Evolutionary conservation across 2,888 invertebrate species (phyloP).

Genomic region (Palloptera scutellata): DNA sequence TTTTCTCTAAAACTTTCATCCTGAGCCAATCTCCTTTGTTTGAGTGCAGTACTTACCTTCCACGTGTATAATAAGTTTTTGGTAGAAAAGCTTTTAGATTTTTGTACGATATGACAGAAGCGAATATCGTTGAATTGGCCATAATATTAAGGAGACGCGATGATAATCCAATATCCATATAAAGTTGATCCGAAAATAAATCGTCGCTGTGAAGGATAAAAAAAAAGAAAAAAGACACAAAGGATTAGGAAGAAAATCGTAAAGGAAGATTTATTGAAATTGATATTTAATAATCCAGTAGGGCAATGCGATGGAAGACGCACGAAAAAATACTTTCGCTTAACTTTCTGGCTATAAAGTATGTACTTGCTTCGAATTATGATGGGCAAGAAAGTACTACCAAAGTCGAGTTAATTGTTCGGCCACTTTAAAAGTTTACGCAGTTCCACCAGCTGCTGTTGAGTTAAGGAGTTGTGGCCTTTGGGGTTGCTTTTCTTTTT

Average conservation of each 20-base stretch:
- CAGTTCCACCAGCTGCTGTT: not conserved
- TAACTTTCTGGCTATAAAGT: no score
- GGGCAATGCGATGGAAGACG: no score
- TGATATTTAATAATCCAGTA: not conserved
- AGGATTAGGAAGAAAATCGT: not conserved
- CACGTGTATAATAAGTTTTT: slow-evolving; percentile 62
- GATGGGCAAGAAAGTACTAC: no score
- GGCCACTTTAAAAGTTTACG: not conserved
- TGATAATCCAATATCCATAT: slow-evolving; percentile 61
- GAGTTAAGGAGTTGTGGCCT: no score
- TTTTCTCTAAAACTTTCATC: no score
- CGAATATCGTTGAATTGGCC: slow-evolving; percentile 62
- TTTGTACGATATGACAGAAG: slow-evolving; percentile 63
- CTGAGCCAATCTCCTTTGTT: no score
- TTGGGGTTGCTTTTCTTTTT: no score
- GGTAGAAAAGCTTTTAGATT: slow-evolving; percentile 64
- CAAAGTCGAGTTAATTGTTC: no score
- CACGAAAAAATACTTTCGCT: no score
- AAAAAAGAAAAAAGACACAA: not conserved
- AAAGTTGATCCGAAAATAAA: slow-evolving; percentile 63
- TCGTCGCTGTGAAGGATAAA: slow-evolving; percentile 55
- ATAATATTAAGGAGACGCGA: slow-evolving; percentile 59
- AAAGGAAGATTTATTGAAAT: not conserved
- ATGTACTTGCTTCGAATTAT: no score
- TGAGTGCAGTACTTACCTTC: slow-evolving; percentile 58